Conservation (phyloP, 2,888 invertebrate genomes). For the Anagyrus pseudococci region DNA sequence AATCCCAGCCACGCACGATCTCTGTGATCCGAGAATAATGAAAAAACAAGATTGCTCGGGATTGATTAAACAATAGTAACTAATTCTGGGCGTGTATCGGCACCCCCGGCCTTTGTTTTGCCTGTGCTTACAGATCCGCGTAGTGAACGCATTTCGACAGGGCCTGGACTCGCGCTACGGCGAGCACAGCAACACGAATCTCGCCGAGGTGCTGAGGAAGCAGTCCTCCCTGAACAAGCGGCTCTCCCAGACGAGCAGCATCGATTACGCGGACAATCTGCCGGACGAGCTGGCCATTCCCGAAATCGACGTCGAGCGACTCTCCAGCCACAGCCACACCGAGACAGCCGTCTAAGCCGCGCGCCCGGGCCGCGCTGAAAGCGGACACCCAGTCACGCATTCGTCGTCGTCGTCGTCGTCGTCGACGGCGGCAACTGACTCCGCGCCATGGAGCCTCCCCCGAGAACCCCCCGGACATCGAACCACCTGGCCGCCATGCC, state of each 20-base stretch:
- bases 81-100: constrained; percentile 37
- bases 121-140: constrained; percentile 88
- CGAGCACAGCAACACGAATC: constrained; percentile 90
- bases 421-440: no score
- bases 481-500: neutral
- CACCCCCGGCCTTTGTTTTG: constrained; percentile 27
- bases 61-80: constrained; percentile 6
- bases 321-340: constrained; percentile 92
- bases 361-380: neutral
- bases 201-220: constrained; percentile 92
- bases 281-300: constrained; percentile 88
- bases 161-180: constrained; percentile 74
- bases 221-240: constrained; percentile 92
- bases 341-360: constrained; percentile 84
- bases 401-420: neutral
- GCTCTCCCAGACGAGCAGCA: constrained; percentile 89
- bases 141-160: constrained; percentile 99
- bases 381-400: neutral
- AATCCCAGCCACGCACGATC: constrained; percentile 10
- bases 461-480: no score
- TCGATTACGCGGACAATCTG: constrained; percentile 89
- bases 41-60: no score
- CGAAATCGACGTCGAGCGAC: constrained; percentile 90
- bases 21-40: neutral
- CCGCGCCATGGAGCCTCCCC: no score